Percentiles rank a stretch among this genome's conserved stretches.
Conservation (phyloP, 2,797 vertebrate species). For the Ibycter americanus region DNA sequence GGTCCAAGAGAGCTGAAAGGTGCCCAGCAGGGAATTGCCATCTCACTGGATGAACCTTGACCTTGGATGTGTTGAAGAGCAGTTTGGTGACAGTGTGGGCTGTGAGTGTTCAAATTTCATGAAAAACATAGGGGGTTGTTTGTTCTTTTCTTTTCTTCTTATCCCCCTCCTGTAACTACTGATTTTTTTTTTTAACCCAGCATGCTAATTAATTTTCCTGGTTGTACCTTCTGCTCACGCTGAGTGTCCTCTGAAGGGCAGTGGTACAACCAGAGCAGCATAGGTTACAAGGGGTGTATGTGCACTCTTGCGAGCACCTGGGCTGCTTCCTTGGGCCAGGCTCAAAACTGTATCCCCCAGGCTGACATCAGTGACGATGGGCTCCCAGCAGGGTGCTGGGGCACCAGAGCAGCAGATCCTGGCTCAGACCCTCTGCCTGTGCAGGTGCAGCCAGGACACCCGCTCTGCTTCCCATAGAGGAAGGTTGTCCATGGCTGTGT, state of each 20-base stretch:
- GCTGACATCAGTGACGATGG: accelerated
- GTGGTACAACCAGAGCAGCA: accelerated
- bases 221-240: not conserved
- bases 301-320: accelerated
- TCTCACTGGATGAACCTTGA: not conserved
- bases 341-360: accelerated
- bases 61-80: not conserved
- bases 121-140: not conserved
- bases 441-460: not conserved
- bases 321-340: no score
- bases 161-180: no score
- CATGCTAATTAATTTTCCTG: not conserved
- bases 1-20: not conserved
- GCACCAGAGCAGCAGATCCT: no score
- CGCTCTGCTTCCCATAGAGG: not conserved
- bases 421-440: not conserved
- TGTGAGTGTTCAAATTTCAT: not conserved
- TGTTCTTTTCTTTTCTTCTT: not conserved
- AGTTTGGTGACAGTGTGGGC: accelerated
- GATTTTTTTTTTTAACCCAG: not conserved
- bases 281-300: accelerated
- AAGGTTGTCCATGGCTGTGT: accelerated
- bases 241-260: not conserved
- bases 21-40: not conserved
- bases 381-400: not conserved